Evolutionary conservation across 1,140 invertebrate species (phyloP).

Genomic region (Megalopta genalis): DNA sequence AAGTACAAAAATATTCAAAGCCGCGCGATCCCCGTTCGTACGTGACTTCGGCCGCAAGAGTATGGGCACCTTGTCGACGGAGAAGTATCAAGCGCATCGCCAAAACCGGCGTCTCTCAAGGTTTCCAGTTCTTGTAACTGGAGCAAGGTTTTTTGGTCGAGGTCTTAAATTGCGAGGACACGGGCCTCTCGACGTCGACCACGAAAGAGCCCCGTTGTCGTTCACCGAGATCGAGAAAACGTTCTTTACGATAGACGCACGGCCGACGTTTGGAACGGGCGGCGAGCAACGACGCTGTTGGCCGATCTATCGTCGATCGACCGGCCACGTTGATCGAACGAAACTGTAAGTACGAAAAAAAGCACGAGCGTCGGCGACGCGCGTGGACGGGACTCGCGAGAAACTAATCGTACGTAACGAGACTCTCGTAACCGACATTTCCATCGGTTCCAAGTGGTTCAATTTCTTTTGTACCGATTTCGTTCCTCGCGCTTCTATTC

Average conservation of each 20-base stretch:
- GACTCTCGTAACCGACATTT: neutral
- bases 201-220: neutral
- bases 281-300: neutral
- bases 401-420: neutral
- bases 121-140: slow-evolving; percentile 8
- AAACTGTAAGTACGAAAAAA: neutral
- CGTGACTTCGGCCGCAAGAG: neutral
- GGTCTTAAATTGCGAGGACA: slow-evolving; percentile 1
- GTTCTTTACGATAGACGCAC: neutral
- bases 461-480: too few relatives aligned
- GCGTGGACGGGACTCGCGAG: too few relatives aligned
- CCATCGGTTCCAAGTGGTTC: too few relatives aligned
- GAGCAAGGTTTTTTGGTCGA: slow-evolving; percentile 4
- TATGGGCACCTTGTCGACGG: neutral
- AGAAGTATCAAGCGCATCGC: neutral
- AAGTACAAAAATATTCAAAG: slow-evolving; percentile 14
- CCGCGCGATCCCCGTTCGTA: neutral
- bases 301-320: neutral
- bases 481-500: too few relatives aligned
- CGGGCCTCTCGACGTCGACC: neutral
- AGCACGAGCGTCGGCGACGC: neutral
- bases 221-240: neutral
- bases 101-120: neutral
- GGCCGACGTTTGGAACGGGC: neutral
- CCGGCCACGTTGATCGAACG: neutral